Percentiles rank a stretch among this genome's conserved stretches.
Conservation (phyloP, 2,113 vertebrate species). For the Alligator sinensis region DNA sequence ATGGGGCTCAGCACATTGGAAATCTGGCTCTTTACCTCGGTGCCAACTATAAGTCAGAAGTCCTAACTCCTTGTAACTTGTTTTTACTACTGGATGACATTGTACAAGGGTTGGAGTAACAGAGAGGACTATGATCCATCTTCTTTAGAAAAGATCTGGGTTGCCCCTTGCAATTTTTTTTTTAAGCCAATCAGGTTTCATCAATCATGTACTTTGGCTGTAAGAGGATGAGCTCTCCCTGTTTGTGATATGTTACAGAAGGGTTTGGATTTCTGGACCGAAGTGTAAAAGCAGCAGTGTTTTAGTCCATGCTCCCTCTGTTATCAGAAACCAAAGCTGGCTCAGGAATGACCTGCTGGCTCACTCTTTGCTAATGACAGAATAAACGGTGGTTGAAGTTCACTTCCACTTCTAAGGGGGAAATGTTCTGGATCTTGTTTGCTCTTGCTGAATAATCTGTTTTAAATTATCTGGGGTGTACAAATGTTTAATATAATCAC, state of each 20-base stretch:
- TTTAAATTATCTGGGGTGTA: not conserved
- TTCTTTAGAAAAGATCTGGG: not conserved
- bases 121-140: not conserved
- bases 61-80: fast-evolving
- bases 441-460: not conserved
- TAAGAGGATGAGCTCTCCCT: not conserved
- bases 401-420: not conserved
- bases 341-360: not conserved
- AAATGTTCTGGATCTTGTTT: not conserved
- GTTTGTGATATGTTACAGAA: not conserved
- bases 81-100: fast-evolving
- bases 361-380: not conserved
- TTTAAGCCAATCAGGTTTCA: not conserved
- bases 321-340: not conserved
- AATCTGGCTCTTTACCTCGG: not conserved
- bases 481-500: slow-evolving; percentile 52
- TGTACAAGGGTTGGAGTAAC: not conserved
- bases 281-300: not conserved
- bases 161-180: no score
- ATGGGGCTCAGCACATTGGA: not conserved
- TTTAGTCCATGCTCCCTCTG: not conserved
- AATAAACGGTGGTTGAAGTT: fast-evolving
- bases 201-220: not conserved
- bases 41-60: fast-evolving
- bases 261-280: not conserved